These are phyloP conservation scores for Telenomus remus DNA, from an alignment of 1,140 invertebrate genomes.

Conservation along the genomic window DNA sequence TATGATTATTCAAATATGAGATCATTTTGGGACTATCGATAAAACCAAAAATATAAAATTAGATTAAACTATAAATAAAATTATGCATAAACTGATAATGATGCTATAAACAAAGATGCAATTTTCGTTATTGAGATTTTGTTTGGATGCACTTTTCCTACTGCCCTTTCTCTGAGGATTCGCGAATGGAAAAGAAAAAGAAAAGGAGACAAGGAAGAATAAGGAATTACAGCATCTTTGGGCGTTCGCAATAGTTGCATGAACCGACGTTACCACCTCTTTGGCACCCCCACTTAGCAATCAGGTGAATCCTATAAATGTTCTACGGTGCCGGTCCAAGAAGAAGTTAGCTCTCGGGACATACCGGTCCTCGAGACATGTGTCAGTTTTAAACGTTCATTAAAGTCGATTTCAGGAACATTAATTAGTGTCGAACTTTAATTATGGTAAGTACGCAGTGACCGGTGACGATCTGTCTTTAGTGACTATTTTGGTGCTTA, in stretches of 20 bases:
- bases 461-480: conserved; percentile 10
- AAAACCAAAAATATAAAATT: no score
- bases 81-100: no score
- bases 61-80: no score
- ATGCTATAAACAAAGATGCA: not conserved
- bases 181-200: conserved; percentile 41
- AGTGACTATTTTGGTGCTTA: conserved; percentile 14
- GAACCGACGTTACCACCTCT: conserved; percentile 63
- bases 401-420: conserved; percentile 28
- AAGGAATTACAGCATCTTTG: conserved; percentile 71
- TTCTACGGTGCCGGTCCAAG: conserved; percentile 64
- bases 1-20: not conserved
- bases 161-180: conserved; percentile 51
- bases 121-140: conserved; percentile 52
- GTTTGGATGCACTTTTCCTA: conserved; percentile 52
- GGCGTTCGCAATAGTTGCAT: conserved; percentile 65
- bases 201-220: conserved; percentile 40
- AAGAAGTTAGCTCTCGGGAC: conserved; percentile 73
- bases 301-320: conserved; percentile 76
- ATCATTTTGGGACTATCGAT: no score
- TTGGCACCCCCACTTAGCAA: conserved; percentile 61
- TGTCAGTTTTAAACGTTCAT: conserved; percentile 62
- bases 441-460: conserved; percentile 70
- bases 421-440: conserved; percentile 44
- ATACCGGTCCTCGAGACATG: conserved; percentile 68